Percentiles rank a stretch among this genome's conserved stretches.
Conservation (phyloP, 2,113 vertebrate genomes). For the Tautogolabrus adspersus region DNA sequence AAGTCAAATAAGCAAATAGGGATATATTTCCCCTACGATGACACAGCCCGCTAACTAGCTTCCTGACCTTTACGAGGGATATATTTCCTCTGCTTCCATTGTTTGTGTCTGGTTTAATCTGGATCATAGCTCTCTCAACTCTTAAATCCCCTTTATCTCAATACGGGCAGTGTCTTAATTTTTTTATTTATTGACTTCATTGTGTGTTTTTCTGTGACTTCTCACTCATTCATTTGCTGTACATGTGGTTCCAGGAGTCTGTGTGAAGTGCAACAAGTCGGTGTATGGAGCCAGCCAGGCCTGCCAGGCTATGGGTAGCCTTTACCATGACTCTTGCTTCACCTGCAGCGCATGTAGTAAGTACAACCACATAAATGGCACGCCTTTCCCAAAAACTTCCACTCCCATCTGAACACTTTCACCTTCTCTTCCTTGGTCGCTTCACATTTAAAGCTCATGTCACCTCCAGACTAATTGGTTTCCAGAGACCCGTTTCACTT, state of each 20-base stretch:
- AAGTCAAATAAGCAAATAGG: conserved; percentile 76
- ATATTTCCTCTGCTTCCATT: conserved; percentile 25
- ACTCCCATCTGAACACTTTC: conserved; percentile 26
- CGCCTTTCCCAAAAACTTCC: conserved; percentile 1
- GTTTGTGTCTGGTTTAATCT: conserved; percentile 29
- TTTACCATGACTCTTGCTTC: conserved; percentile 95
- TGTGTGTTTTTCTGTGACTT: neutral
- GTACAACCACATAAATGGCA: conserved; percentile 68
- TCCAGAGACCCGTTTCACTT: conserved; percentile 25
- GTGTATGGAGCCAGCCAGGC: conserved; percentile 94
- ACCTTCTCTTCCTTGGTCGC: neutral
- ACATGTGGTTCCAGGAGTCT: conserved; percentile 84
- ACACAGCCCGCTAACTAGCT: conserved; percentile 46
- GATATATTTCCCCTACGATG: conserved; percentile 66
- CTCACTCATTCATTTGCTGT: conserved; percentile 21
- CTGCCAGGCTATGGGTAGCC: conserved; percentile 97
- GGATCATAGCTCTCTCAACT: neutral
- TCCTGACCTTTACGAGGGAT: conserved; percentile 48
- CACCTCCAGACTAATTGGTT: conserved; percentile 30
- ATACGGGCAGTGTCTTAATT: neutral
- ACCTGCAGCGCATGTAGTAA: conserved; percentile 97
- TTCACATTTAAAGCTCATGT: conserved; percentile 18
- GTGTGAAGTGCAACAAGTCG: conserved; percentile 92
- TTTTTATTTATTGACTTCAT: neutral
- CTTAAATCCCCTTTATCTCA: conserved; percentile 6